Percentiles rank a stretch among this genome's conserved stretches.
phyloP scores from a whole-genome alignment of 2,888 invertebrate genomes.

The Amblyteles armatorius region DNA sequence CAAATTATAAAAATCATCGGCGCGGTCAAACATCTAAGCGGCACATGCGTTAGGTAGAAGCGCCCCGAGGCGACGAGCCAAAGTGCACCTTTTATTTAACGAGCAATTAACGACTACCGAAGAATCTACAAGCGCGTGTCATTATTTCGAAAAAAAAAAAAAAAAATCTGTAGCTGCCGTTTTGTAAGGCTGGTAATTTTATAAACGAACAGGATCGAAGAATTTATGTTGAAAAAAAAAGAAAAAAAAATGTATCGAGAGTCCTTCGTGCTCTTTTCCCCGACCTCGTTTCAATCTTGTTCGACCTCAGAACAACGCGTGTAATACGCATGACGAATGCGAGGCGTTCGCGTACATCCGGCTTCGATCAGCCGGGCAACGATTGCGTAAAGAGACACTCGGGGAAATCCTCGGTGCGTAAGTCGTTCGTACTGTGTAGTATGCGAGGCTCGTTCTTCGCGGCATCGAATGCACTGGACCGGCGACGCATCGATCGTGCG shows the following conservation, averaged over 20 bases:
- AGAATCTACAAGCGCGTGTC: background rate
- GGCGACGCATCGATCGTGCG: conserved; percentile 41
- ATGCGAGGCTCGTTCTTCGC: conserved; percentile 6
- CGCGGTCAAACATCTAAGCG: conserved; percentile 11
- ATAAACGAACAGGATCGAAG: background rate
- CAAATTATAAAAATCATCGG: background rate
- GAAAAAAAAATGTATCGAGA: background rate
- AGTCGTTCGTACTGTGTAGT: conserved; percentile 17
- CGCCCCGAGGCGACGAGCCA: conserved; percentile 17
- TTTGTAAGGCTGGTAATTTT: background rate
- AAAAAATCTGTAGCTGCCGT: background rate
- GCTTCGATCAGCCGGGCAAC: conserved; percentile 25
- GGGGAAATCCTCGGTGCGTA: conserved; percentile 54
- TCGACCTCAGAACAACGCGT: conserved; percentile 10
- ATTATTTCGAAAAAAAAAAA: conserved; percentile 9
- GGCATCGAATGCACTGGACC: conserved; percentile 35
- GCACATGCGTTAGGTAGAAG: background rate
- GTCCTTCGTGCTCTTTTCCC: conserved; percentile 3
- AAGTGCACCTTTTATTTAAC: conserved; percentile 33
- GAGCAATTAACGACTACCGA: conserved; percentile 15
- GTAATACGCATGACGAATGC: conserved; percentile 24
- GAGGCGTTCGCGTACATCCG: conserved; percentile 45
- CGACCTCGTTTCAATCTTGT: conserved; percentile 39
- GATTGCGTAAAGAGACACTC: conserved; percentile 47
- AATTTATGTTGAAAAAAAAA: background rate